Evolutionary conservation across 2,888 invertebrate genomes (phyloP), one percentile per base, ranked within the genome.

Genomic region (Zeuzera pyrina): DNA sequence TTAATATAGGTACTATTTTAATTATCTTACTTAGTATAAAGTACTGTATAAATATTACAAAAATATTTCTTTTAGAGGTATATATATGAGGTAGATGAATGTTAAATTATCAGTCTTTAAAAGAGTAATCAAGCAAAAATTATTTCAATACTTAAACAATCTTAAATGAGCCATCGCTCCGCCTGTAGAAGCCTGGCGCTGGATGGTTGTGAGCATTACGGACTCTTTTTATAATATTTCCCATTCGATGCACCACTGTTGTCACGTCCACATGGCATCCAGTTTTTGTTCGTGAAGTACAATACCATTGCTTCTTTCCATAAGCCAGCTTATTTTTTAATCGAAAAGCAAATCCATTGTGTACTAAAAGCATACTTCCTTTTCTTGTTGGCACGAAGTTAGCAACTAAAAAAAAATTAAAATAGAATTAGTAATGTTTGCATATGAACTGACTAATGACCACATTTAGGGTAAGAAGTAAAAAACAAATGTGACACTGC

Each of bases 241-340:
- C 67, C 2, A 54, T 42, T n/a, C 58, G 50, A 16, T 67, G 63
- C 1, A 66, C 43, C 0, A 64, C 62, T 0, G 78, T 78, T 2
- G 69, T 78, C 1, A 78, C 57, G 35, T 74, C 78, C 6, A 73
- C 79, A n/a, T 63, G 66, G 37, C 79, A 79, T 10, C 77, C 77
- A 1, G 73, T 69, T 41, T 77, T 77, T 0, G 58, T 65, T 2
- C 79, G 55, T 1, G 74, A 72, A 15, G 69, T 74, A 32, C 79
- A 79, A 37, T 79, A 79, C 79, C 79, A 79, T 36, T 79, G 79
- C 34, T 78, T 78, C 47, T 76, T 79, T 15, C 79, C 78, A 45
- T 77, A 73, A 0, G 79, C 79, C 29, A 79, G 43, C 49, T 76
- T 78, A 34, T 79, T 79, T 41, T 79, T 79, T 12, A 79, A 43